Percentiles rank a stretch among this genome's conserved stretches.
Evolutionary conservation across 30 jellyfish, hydroid and myxozoan genomes (phyloP).

Genomic region (Aurelia sp.): DNA sequence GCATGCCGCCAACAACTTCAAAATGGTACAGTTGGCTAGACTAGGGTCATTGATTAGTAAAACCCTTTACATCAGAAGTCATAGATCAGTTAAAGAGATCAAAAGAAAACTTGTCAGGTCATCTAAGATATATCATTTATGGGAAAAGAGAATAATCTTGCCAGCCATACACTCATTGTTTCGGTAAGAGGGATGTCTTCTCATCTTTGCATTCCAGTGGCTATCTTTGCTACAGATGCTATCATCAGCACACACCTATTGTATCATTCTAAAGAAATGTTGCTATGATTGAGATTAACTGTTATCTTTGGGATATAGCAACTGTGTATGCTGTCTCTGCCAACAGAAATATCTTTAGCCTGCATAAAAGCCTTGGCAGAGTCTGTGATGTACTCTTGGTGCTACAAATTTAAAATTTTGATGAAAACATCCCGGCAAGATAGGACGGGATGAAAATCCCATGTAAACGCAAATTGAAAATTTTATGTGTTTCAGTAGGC

Average conservation of each 20-base stretch:
- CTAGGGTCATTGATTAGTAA: no score
- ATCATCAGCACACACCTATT: constrained; percentile 31
- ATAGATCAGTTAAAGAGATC: constrained; percentile 8
- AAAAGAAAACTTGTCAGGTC: constrained; percentile 8
- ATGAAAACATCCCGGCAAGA: no score
- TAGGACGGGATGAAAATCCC: no score
- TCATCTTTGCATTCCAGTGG: constrained; percentile 21
- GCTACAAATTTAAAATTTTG: no score
- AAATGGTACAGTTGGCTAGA: no score
- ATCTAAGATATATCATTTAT: constrained; percentile 17
- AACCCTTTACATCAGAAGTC: constrained; percentile 22
- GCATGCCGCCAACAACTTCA: no score
- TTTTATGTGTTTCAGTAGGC: no score
- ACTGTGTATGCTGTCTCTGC: constrained; percentile 25
- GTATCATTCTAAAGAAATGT: constrained; percentile 30
- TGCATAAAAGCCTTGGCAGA: constrained; percentile 14
- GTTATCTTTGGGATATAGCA: constrained; percentile 16
- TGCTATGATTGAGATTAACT: constrained; percentile 1
- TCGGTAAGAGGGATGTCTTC: constrained; percentile 38
- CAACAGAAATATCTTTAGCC: constrained; percentile 11
- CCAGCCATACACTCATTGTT: constrained; percentile 37
- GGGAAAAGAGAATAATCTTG: constrained; percentile 12
- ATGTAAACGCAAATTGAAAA: no score
- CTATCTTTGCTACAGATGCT: constrained; percentile 22
- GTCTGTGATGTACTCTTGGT: no score